phyloP scores from a whole-genome alignment of 2,797 vertebrate genomes.

The Pangasius sanitwongsei region DNA sequence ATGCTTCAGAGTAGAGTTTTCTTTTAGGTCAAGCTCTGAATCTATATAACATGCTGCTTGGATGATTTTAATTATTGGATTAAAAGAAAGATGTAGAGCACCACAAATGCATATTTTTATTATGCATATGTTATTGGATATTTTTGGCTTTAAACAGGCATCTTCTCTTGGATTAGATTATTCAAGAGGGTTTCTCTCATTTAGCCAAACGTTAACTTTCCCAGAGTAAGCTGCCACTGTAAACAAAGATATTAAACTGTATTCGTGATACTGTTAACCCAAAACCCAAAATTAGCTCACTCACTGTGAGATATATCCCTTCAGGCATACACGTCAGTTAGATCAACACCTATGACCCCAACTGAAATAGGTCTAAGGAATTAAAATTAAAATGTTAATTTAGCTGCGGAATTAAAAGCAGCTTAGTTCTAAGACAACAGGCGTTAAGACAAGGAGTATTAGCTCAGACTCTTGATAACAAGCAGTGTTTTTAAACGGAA shows the following conservation, averaged over 20 bases:
- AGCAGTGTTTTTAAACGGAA: background rate
- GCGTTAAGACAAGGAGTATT: background rate
- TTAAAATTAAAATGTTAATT: too few species aligned
- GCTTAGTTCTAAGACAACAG: background rate
- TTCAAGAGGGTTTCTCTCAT: background rate
- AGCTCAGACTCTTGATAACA: background rate
- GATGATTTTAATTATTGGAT: background rate
- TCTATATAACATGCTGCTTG: background rate
- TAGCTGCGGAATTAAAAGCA: background rate
- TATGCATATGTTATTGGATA: background rate
- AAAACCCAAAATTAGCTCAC: background rate
- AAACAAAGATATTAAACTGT: background rate
- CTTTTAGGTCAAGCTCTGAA: background rate
- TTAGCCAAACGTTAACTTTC: slow-evolving; percentile 2
- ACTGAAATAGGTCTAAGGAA: background rate
- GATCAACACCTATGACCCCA: background rate
- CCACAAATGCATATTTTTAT: background rate
- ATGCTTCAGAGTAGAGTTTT: background rate
- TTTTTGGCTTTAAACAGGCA: background rate
- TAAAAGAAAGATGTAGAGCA: background rate
- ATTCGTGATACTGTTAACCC: background rate
- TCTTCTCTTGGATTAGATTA: background rate
- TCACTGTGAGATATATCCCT: background rate
- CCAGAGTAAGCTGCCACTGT: background rate
- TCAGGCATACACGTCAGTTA: background rate